Evolutionary conservation across 2,797 vertebrate species (phyloP).

Genomic region (Danio tinwini): DNA sequence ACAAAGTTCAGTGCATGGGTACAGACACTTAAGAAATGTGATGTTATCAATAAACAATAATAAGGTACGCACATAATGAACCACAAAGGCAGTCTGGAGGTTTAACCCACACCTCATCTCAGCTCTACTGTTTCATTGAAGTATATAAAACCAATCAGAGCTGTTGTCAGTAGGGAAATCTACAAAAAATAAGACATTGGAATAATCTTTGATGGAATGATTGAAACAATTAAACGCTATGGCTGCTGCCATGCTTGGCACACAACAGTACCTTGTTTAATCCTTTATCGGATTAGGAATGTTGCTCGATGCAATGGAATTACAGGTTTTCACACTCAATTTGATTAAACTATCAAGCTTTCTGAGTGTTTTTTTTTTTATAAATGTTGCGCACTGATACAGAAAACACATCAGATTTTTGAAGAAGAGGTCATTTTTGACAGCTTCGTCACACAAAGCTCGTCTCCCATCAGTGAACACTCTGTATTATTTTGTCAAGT

Average conservation of each 20-base stretch:
- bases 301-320: constrained; percentile 61
- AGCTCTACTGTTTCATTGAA: background rate
- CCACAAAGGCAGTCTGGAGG: constrained; percentile 17
- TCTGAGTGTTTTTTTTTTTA: constrained; percentile 49
- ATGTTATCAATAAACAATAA: background rate
- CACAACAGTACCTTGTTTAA: constrained; percentile 63
- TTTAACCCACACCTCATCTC: constrained; percentile 8
- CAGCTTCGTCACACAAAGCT: background rate
- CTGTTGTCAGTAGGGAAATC: constrained; percentile 55
- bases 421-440: background rate
- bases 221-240: constrained; percentile 67
- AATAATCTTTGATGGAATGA: constrained; percentile 66
- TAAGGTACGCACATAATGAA: constrained; percentile 1
- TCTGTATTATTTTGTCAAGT: constrained; percentile 21
- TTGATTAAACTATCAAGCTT: constrained; percentile 64
- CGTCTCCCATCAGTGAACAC: constrained; percentile 17
- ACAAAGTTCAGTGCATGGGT: too few relatives aligned
- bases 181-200: constrained; percentile 50
- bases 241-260: constrained; percentile 60
- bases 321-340: constrained; percentile 66
- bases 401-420: constrained; percentile 5
- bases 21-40: background rate
- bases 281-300: constrained; percentile 66
- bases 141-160: constrained; percentile 7
- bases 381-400: constrained; percentile 8